Conservation (phyloP, 2,888 invertebrate genomes). For the Amaurobius ferox region DNA sequence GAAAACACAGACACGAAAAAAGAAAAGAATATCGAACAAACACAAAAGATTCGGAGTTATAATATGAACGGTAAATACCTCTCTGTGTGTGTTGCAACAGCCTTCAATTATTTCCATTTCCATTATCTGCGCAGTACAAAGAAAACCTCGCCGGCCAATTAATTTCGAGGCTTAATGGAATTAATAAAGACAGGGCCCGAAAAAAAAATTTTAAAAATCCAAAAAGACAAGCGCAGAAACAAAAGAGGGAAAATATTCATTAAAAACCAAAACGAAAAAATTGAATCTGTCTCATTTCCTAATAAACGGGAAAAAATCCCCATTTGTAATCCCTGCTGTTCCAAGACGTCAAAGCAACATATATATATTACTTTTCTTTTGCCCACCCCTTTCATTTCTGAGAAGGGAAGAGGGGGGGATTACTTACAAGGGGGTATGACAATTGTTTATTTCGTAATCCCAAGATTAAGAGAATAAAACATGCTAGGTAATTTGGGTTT, state of each 20-base stretch:
- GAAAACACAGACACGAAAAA: neutral
- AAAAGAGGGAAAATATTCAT: conserved; percentile 30
- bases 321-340: conserved; percentile 44
- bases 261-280: conserved; percentile 41
- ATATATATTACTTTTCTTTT: conserved; percentile 41
- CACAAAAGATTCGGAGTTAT: neutral
- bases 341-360: conserved; percentile 48
- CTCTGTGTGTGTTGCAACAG: neutral
- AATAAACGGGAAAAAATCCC: conserved; percentile 19
- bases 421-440: neutral
- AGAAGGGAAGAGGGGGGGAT: neutral
- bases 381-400: neutral
- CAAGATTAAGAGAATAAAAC: conserved; percentile 11
- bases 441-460: conserved; percentile 18
- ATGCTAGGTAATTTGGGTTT: conserved; percentile 20
- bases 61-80: conserved; percentile 9
- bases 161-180: conserved; percentile 54
- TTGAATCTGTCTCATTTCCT: conserved; percentile 31
- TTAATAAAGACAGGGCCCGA: conserved; percentile 51
- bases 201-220: neutral
- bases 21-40: neutral
- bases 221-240: conserved; percentile 15
- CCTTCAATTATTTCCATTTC: conserved; percentile 4
- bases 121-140: neutral
- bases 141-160: conserved; percentile 42